Evolutionary conservation across 1,140 invertebrate species (phyloP), one percentile per base, ranked within the genome.

Genomic region (Copidosoma floridanum): DNA sequence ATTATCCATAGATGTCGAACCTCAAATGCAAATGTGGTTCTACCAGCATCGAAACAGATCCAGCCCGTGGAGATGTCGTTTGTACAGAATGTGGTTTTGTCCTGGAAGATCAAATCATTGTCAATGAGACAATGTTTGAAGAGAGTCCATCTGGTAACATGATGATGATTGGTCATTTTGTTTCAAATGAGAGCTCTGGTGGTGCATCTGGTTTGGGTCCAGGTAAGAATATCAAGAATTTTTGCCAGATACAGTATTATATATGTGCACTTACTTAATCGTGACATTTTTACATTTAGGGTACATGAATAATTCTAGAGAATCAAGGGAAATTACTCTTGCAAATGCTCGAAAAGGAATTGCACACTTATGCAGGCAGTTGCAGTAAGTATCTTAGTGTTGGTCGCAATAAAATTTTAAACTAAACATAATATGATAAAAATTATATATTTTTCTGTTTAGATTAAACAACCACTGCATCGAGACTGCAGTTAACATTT

Each of bases 41-140:
- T 53, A 92, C 89, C n/a, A 92, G 97, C 44, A 93, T 98, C 57
- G 95, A 98, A 79, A 89, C 89, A 52, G 95, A 98, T 81, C 89
- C 92, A 68, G 86, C 90, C 32, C 82, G 95, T 71, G 97, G 95
- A 44, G 94, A 98, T 86, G 91, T 93, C 37, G 94, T 98, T 0
- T 99, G 97, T 81, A 98, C 91, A 29, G 89, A 89, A 68, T 99
- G 97, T 84, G 97, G 97, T 41, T 89, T 91, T 29, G 97, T 99
- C 2, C 76, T 99, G 3, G 96, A 98, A 75, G 95, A 98, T 68
- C 94, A 92, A 68, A 89, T 95, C 47, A 99, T 99, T 72, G 95
- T 99, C 23, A 93, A 92, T 3, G 96, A 99, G 78, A 88, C 97
- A 50, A 92, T 97, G 74, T 99, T 98, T 75, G 90, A 95, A 77